Conservation (phyloP, 2,797 vertebrate genomes). For the Tauraco hartlaubi region DNA sequence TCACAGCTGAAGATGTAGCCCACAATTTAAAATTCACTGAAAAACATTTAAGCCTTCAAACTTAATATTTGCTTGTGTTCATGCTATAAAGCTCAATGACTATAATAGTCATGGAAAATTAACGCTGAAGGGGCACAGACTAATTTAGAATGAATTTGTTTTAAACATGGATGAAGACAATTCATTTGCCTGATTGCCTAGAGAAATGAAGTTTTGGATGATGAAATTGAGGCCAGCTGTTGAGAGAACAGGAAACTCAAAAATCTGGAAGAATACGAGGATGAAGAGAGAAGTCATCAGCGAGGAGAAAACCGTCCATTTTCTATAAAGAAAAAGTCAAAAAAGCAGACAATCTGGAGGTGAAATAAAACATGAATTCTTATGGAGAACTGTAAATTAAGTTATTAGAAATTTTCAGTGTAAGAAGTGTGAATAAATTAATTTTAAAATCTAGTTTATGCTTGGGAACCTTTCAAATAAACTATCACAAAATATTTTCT, state of each 20-base stretch:
- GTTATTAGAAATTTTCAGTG: neutral
- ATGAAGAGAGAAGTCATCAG: neutral
- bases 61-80: conserved; percentile 65
- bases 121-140: conserved; percentile 47
- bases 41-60: conserved; percentile 47
- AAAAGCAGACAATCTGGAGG: neutral
- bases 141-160: conserved; percentile 66
- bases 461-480: neutral
- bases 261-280: neutral
- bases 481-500: neutral
- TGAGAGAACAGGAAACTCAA: conserved; percentile 37
- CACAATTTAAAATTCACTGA: conserved; percentile 16
- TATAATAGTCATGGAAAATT: conserved; percentile 68
- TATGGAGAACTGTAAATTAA: neutral
- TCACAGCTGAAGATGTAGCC: conserved; percentile 13
- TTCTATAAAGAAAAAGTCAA: neutral
- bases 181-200: conserved; percentile 62
- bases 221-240: conserved; percentile 63
- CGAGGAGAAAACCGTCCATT: neutral
- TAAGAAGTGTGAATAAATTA: neutral
- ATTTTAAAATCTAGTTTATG: neutral
- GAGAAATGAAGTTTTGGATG: conserved; percentile 58
- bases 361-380: neutral
- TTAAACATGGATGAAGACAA: conserved; percentile 65
- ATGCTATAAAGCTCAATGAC: conserved; percentile 64